Evolutionary conservation across 2,113 vertebrate genomes (phyloP).

Genomic region (Zosterops pallidus): DNA sequence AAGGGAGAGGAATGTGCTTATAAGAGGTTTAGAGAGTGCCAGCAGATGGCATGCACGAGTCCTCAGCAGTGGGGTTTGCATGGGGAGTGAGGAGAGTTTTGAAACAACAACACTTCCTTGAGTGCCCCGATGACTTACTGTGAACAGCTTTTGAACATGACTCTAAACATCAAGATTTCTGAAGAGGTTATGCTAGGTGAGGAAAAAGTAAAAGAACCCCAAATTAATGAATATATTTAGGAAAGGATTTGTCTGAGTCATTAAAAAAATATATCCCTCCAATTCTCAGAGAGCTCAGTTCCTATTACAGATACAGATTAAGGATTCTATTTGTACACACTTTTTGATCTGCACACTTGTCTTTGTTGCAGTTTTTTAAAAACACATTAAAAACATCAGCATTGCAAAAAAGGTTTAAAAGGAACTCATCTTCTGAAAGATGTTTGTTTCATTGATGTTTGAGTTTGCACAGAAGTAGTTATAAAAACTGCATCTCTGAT

Average conservation of each 20-base stretch:
- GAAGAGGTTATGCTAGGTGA: not conserved
- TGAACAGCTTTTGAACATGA: not conserved
- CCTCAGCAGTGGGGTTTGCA: not conserved
- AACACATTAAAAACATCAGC: conserved; percentile 25
- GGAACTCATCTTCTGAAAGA: conserved; percentile 12
- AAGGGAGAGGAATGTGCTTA: not conserved
- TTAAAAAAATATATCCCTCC: not conserved
- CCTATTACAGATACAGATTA: conserved; percentile 31
- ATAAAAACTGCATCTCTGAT: conserved; percentile 51
- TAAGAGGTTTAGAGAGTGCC: not conserved
- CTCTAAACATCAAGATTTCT: not conserved
- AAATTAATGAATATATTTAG: not conserved
- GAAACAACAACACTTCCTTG: not conserved
- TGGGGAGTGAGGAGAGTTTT: fast-evolving
- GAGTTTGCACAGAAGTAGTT: conserved; percentile 49
- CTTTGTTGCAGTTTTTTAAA: conserved; percentile 5
- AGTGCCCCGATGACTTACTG: not conserved
- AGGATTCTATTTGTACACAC: not conserved
- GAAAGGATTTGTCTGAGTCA: not conserved
- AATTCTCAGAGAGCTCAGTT: conserved; percentile 27
- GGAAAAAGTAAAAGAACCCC: not conserved
- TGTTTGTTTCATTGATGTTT: conserved; percentile 49
- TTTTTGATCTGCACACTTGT: conserved; percentile 31
- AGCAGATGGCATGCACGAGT: not conserved
- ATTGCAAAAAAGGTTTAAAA: conserved; percentile 8